phyloP scores from a whole-genome alignment of 1,140 invertebrate genomes.

The Reticulitermes speratus region DNA sequence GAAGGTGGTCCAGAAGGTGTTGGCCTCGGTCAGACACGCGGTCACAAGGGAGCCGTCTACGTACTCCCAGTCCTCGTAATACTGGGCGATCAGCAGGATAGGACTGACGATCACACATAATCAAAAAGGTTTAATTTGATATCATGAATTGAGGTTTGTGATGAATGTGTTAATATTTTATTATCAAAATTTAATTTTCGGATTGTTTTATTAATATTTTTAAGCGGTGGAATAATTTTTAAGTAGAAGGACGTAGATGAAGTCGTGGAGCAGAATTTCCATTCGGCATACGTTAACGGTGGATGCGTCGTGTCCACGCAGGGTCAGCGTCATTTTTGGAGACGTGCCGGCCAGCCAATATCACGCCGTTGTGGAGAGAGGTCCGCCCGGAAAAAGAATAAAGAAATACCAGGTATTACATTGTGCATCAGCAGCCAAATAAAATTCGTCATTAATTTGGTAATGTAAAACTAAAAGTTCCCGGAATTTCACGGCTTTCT shows the following conservation, averaged over 20 bases:
- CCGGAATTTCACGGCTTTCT: too few species aligned
- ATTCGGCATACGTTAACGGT: background rate
- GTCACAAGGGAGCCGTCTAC: constrained; percentile 67
- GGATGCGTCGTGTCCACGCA: background rate
- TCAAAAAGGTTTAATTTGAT: background rate
- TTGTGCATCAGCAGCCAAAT: background rate
- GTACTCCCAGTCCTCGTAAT: constrained; percentile 64
- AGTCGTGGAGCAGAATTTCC: background rate
- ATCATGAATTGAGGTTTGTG: background rate
- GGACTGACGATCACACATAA: constrained; percentile 63
- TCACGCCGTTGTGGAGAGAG: background rate
- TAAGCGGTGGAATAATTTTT: background rate
- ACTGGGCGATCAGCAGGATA: constrained; percentile 72
- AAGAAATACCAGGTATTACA: background rate
- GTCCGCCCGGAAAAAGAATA: constrained; percentile 20
- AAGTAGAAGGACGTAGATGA: background rate
- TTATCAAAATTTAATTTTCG: too few species aligned
- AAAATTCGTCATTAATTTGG: background rate
- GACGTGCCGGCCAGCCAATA: background rate
- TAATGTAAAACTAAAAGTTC: too few species aligned
- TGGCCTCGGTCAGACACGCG: constrained; percentile 71
- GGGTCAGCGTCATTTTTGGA: background rate
- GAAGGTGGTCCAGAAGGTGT: constrained; percentile 67
- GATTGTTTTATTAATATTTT: background rate
- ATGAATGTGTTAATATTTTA: too few species aligned